phyloP scores from a whole-genome alignment of 1,140 invertebrate species.

The Rhyzopertha dominica region DNA sequence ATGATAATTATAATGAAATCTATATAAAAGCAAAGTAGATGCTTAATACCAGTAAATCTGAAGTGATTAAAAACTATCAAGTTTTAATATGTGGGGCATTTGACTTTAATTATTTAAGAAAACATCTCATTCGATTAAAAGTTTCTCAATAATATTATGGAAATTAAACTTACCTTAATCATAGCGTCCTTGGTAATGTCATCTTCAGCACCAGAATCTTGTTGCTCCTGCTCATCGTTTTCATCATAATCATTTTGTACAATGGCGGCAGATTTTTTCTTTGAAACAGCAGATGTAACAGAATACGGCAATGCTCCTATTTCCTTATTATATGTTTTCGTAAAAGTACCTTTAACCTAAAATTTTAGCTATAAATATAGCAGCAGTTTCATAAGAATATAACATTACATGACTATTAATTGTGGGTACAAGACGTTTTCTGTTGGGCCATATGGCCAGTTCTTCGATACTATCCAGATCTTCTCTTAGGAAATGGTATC shows the following conservation, averaged over 20 bases:
- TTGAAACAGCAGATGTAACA: constrained; percentile 50
- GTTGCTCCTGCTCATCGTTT: constrained; percentile 46
- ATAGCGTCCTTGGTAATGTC: constrained; percentile 66
- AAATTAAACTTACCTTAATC: constrained; percentile 60
- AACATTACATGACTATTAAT: constrained; percentile 69
- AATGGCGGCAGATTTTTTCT: constrained; percentile 50
- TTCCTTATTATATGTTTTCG: constrained; percentile 83
- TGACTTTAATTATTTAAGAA: no score
- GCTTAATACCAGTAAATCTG: no score
- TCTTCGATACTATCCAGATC: constrained; percentile 85
- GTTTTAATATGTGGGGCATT: no score
- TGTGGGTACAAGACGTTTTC: constrained; percentile 64
- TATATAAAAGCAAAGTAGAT: no score
- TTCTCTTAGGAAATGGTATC: constrained; percentile 80
- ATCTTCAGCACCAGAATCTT: constrained; percentile 51
- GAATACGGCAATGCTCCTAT: constrained; percentile 64
- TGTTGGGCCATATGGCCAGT: constrained; percentile 73
- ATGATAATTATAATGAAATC: no score
- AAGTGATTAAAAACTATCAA: no score
- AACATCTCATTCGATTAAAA: no score
- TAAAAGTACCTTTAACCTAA: constrained; percentile 85
- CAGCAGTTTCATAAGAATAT: background rate
- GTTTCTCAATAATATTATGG: no score
- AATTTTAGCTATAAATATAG: background rate
- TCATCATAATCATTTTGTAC: constrained; percentile 45